These are phyloP conservation scores for Wiebesia pumilae DNA, from an alignment of 1,140 invertebrate species.

Conservation along the genomic window DNA sequence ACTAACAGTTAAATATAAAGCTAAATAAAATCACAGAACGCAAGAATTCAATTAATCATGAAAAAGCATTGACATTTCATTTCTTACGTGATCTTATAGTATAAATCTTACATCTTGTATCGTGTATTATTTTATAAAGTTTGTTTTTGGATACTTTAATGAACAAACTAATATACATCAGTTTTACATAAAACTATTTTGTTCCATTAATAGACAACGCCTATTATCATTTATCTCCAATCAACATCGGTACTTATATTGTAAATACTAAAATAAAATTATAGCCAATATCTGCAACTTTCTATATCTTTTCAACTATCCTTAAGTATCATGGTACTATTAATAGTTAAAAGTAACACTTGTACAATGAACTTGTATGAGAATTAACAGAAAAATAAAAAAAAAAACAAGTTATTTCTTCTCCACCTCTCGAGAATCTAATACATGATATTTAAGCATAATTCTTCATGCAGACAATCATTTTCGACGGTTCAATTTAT, in stretches of 20 bases:
- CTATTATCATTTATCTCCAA: too few relatives aligned
- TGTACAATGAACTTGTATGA: not conserved
- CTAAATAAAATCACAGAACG: too few relatives aligned
- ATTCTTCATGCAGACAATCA: not conserved
- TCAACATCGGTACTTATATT: too few relatives aligned
- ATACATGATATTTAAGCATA: not conserved
- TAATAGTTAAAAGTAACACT: not conserved
- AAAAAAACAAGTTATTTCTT: conserved; percentile 14
- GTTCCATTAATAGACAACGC: too few relatives aligned
- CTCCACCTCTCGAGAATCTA: not conserved
- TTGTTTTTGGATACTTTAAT: not conserved
- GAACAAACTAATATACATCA: too few relatives aligned
- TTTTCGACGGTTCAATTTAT: conserved; percentile 10
- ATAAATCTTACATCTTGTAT: not conserved
- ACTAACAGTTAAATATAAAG: not conserved
- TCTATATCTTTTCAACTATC: too few relatives aligned
- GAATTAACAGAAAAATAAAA: conserved; percentile 27
- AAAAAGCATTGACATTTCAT: too few relatives aligned
- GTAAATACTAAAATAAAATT: too few relatives aligned
- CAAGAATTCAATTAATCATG: too few relatives aligned
- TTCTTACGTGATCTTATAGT: not conserved
- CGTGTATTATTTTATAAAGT: not conserved
- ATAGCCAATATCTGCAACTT: too few relatives aligned
- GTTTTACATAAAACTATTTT: not conserved
- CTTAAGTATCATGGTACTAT: not conserved